A percentile compares a stretch with the other conserved stretches of the same genome.
phyloP scores from a whole-genome alignment of 1,140 invertebrate species.

The Lordiphosa mommai region DNA sequence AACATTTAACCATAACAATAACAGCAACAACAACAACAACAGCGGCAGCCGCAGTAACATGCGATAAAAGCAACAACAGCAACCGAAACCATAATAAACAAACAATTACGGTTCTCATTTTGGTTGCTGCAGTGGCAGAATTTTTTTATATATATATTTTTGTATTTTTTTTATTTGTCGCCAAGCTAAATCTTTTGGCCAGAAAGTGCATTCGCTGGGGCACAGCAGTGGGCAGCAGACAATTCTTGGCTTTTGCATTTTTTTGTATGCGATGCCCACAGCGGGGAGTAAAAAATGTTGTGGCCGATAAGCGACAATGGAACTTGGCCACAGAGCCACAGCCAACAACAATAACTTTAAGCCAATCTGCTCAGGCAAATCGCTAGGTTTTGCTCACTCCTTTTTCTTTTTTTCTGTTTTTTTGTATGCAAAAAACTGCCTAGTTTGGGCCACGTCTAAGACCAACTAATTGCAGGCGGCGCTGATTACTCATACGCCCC shows the following conservation, averaged over 20 bases:
- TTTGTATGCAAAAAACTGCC: background rate
- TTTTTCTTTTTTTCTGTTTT: background rate
- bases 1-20: conserved; percentile 65
- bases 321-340: conserved; percentile 16
- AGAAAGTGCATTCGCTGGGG: conserved; percentile 5
- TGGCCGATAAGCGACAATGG: conserved; percentile 61
- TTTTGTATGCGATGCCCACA: conserved; percentile 54
- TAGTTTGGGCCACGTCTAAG: conserved; percentile 35
- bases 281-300: conserved; percentile 58
- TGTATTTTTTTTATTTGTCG: conserved; percentile 3
- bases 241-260: conserved; percentile 31
- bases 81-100: conserved; percentile 58
- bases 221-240: conserved; percentile 29
- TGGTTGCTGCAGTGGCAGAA: conserved; percentile 12
- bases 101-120: conserved; percentile 66
- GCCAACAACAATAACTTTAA: conserved; percentile 21
- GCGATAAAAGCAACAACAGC: conserved; percentile 1
- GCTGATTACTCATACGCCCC: conserved; percentile 71
- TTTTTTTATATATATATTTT: background rate
- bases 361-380: conserved; percentile 32
- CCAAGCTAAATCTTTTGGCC: background rate
- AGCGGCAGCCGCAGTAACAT: conserved; percentile 11
- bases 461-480: conserved; percentile 57
- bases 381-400: background rate
- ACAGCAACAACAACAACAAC: conserved; percentile 26